These are phyloP conservation scores for Thaumatotibia leucotreta DNA, from an alignment of 1,140 invertebrate species.

Conservation along the genomic window DNA sequence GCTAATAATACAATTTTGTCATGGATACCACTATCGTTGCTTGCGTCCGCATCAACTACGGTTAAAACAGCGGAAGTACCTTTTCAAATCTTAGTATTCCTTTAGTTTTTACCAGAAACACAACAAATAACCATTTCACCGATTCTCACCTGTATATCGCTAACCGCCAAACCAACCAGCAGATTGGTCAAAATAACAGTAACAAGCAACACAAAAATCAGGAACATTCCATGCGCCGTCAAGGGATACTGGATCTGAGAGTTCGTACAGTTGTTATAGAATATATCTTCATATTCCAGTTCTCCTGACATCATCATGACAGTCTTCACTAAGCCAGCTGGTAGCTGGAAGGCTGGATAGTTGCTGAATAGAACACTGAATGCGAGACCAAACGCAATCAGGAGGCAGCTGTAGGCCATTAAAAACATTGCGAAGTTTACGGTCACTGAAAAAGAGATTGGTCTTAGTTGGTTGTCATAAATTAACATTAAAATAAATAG, in stretches of 20 bases:
- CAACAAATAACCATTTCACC: too few species aligned
- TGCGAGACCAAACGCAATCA: constrained; percentile 86
- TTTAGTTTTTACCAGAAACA: too few species aligned
- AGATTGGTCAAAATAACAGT: constrained; percentile 92
- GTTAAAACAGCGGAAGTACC: too few species aligned
- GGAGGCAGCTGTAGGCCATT: constrained; percentile 86
- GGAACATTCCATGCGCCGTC: constrained; percentile 86
- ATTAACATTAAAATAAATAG: background rate
- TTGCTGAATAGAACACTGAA: constrained; percentile 88
- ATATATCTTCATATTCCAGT: constrained; percentile 90
- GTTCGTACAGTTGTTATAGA: constrained; percentile 79
- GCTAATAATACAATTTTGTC: too few species aligned
- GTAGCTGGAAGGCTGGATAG: constrained; percentile 82
- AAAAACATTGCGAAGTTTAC: constrained; percentile 91
- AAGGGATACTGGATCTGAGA: constrained; percentile 78
- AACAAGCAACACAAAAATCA: constrained; percentile 87
- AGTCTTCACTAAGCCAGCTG: constrained; percentile 83
- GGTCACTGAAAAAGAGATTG: constrained; percentile 77
- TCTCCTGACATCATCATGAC: constrained; percentile 94
- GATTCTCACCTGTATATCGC: constrained; percentile 82
- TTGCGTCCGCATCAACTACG: too few species aligned
- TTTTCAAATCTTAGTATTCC: too few species aligned
- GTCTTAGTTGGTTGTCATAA: background rate
- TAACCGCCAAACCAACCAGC: constrained; percentile 89
- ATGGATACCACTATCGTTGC: too few species aligned